These are phyloP conservation scores for Calosoma granatense DNA, from an alignment of 1,140 invertebrate genomes.

Conservation along the genomic window DNA sequence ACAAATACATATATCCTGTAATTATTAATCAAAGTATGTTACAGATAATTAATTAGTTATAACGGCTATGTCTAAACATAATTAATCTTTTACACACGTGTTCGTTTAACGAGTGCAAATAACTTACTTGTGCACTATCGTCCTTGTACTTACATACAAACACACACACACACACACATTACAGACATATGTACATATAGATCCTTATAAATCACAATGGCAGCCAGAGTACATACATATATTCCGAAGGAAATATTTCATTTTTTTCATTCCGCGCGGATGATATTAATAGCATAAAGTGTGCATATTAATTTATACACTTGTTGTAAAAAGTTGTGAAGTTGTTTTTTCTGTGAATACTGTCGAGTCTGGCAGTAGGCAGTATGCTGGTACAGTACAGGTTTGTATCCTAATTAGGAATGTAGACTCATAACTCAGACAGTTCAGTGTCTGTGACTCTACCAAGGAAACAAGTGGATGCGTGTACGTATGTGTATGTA, in stretches of 20 bases:
- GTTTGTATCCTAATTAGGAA: background rate
- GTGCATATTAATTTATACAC: background rate
- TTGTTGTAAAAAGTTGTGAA: background rate
- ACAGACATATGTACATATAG: conserved; percentile 9
- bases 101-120: no score
- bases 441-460: no score
- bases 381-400: background rate
- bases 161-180: background rate
- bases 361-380: background rate
- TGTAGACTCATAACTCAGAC: background rate
- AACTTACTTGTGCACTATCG: no score
- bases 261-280: background rate
- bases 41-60: no score
- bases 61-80: no score
- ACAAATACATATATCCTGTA: no score
- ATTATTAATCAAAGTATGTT: no score
- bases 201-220: conserved; percentile 1
- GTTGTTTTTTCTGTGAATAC: background rate
- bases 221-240: conserved; percentile 5
- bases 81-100: no score
- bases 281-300: background rate
- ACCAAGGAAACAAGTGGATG: no score
- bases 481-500: no score
- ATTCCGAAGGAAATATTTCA: background rate
- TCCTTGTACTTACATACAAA: background rate